Evolutionary conservation across 2,888 invertebrate genomes (phyloP).

Genomic region (Trachelus stipa): DNA sequence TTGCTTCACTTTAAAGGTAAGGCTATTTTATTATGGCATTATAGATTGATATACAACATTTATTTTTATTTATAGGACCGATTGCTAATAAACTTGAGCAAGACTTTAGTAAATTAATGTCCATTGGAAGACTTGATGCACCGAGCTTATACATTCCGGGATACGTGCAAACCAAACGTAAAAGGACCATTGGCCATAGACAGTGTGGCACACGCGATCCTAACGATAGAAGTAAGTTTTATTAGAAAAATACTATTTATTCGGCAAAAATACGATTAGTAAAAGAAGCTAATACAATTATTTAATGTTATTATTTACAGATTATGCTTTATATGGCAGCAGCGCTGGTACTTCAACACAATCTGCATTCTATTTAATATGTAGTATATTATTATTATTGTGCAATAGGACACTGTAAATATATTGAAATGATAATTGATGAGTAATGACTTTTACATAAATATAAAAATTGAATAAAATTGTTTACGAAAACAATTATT

Average conservation of each 20-base stretch:
- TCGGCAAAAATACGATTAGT: background rate
- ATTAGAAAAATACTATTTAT: background rate
- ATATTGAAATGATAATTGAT: background rate
- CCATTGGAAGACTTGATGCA: constrained; percentile 78
- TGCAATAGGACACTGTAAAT: background rate
- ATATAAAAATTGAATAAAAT: background rate
- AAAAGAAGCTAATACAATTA: background rate
- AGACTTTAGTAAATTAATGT: constrained; percentile 81
- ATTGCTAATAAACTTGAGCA: constrained; percentile 82
- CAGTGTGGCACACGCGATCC: constrained; percentile 83
- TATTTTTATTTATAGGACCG: constrained; percentile 70
- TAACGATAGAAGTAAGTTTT: constrained; percentile 73
- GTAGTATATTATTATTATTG: background rate
- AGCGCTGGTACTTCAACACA: background rate
- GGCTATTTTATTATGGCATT: background rate
- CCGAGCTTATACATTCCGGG: constrained; percentile 85
- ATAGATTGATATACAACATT: constrained; percentile 19
- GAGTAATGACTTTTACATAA: background rate
- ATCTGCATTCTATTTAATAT: background rate
- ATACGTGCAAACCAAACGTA: constrained; percentile 77
- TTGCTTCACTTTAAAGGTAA: constrained; percentile 85
- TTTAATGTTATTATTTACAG: background rate
- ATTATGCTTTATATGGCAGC: background rate
- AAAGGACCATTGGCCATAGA: constrained; percentile 78
- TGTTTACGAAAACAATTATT: background rate